Percentiles rank a stretch among this genome's conserved stretches.
phyloP scores from a whole-genome alignment of 2,888 invertebrate genomes.

The Phlogophora meticulosa region DNA sequence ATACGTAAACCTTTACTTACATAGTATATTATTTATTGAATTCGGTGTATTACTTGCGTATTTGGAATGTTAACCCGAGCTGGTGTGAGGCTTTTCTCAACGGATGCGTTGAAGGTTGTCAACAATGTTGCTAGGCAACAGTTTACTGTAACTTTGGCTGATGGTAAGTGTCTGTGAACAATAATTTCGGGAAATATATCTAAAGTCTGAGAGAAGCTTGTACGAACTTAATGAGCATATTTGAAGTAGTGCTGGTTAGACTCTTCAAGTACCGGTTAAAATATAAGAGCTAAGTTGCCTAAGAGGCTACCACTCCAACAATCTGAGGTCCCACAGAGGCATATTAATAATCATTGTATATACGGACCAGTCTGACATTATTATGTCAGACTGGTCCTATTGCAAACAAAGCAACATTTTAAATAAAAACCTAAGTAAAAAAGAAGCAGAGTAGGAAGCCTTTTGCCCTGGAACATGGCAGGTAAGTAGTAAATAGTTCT shows the following conservation, averaged over 20 bases:
- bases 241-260: background rate
- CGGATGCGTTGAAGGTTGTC: slow-evolving; percentile 82
- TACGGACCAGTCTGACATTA: no score
- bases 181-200: background rate
- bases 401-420: background rate
- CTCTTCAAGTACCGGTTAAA: background rate
- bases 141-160: slow-evolving; percentile 79
- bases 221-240: no score
- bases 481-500: no score
- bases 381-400: no score
- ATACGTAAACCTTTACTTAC: background rate
- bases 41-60: slow-evolving; percentile 34
- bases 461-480: no score
- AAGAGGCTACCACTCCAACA: background rate
- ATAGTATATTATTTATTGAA: slow-evolving; percentile 11
- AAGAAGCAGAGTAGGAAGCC: no score
- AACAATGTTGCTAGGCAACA: slow-evolving; percentile 89
- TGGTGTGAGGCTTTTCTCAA: slow-evolving; percentile 79
- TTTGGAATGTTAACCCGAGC: slow-evolving; percentile 85
- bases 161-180: slow-evolving; percentile 71
- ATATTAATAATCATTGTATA: no score
- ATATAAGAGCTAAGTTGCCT: background rate
- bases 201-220: no score
- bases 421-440: no score
- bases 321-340: background rate